Evolutionary conservation across 2,113 vertebrate species (phyloP).

Genomic region (Cynoglossus semilaevis): DNA sequence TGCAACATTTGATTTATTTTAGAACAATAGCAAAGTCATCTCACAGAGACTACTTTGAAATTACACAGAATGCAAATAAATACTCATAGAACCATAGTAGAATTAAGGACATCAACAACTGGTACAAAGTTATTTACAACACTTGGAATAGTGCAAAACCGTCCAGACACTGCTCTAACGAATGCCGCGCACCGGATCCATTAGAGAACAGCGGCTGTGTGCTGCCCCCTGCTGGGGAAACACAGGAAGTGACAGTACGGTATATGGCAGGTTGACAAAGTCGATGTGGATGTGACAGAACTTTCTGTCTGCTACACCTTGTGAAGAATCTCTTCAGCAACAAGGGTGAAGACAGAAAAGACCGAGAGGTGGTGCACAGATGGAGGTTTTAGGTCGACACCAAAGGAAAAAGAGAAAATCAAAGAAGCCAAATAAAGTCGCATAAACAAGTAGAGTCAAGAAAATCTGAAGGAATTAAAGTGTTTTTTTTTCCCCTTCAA

Average conservation of each 20-base stretch:
- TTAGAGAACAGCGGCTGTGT: constrained; percentile 55
- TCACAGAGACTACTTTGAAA: constrained; percentile 79
- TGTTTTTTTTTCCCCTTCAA: constrained; percentile 27
- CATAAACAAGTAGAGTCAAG: constrained; percentile 14
- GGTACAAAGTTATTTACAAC: constrained; percentile 77
- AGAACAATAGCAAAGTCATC: constrained; percentile 73
- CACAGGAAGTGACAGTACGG: constrained; percentile 39
- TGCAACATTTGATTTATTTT: constrained; percentile 76
- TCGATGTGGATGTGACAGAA: not conserved
- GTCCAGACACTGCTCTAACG: constrained; percentile 59
- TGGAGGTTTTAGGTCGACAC: constrained; percentile 6
- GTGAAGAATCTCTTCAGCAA: not conserved
- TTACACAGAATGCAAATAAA: constrained; percentile 80
- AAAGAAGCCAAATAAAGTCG: constrained; percentile 10
- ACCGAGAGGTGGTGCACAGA: constrained; percentile 21
- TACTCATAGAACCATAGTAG: constrained; percentile 53
- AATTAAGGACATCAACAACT: constrained; percentile 66
- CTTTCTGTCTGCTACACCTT: not conserved
- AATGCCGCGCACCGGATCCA: constrained; percentile 54
- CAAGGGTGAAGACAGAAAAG: constrained; percentile 1
- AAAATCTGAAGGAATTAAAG: constrained; percentile 23
- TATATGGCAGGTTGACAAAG: constrained; percentile 22
- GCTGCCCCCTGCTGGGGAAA: constrained; percentile 49
- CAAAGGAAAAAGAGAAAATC: not conserved
- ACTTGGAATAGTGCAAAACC: constrained; percentile 78